Evolutionary conservation across 35 echinoderm and acorn worm species (phyloP).

Genomic region (Anneissia japonica): DNA sequence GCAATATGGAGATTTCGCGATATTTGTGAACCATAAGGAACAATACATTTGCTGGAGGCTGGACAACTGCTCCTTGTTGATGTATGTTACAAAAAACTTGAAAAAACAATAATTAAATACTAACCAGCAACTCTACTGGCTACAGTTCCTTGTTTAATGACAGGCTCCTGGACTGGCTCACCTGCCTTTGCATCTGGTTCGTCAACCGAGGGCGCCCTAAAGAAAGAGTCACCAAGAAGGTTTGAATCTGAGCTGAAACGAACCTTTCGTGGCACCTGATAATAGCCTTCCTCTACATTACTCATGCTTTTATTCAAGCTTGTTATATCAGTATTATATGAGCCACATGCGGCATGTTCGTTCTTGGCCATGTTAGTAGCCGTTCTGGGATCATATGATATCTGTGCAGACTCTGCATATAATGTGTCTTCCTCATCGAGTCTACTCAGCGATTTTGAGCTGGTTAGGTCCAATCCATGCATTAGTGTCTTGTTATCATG

Average conservation of each 20-base stretch:
- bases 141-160: constrained; percentile 28
- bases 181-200: not conserved
- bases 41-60: too few species aligned
- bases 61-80: too few species aligned
- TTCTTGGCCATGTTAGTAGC: not conserved
- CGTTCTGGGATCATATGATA: not conserved
- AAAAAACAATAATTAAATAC: not conserved
- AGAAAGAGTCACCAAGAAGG: not conserved
- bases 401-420: constrained; percentile 45
- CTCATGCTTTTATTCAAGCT: not conserved
- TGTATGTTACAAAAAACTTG: too few species aligned
- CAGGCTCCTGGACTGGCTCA: constrained; percentile 30
- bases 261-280: not conserved
- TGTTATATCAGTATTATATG: not conserved
- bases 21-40: too few species aligned
- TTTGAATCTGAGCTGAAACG: not conserved
- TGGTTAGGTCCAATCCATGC: not conserved
- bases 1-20: too few species aligned
- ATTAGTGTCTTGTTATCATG: not conserved
- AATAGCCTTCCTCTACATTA: not conserved
- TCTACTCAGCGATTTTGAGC: not conserved
- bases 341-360: not conserved
- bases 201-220: not conserved
- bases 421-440: not conserved
- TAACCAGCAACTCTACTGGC: constrained; percentile 33